These are phyloP conservation scores for Ametastegia equiseti DNA, from an alignment of 2,888 invertebrate species.

Conservation along the genomic window DNA sequence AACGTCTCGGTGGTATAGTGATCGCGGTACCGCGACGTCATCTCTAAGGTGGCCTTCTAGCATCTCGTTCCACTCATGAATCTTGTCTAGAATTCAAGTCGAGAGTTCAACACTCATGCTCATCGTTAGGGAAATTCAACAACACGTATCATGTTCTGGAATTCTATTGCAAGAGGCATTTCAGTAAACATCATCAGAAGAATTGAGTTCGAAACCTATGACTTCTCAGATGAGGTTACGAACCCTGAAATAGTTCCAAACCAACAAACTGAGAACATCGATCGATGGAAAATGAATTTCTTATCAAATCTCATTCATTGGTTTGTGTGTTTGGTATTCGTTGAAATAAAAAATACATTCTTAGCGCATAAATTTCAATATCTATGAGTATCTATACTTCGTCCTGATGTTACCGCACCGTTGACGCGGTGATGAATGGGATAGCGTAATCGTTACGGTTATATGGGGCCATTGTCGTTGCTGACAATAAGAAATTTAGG, in stretches of 20 bases:
- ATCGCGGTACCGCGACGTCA: constrained; percentile 58
- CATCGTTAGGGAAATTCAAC: too few relatives aligned
- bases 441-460: background rate
- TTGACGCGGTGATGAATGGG: background rate
- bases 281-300: background rate
- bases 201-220: background rate
- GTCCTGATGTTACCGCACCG: background rate
- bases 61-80: constrained; percentile 28
- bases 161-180: background rate
- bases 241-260: too few relatives aligned
- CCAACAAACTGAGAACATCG: background rate
- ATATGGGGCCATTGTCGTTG: background rate
- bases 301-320: background rate
- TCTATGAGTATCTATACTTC: background rate
- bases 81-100: background rate
- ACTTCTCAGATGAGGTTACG: background rate
- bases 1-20: constrained; percentile 61
- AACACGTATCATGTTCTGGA: background rate
- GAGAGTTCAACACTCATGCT: background rate
- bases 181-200: background rate
- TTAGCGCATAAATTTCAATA: background rate
- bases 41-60: constrained; percentile 43
- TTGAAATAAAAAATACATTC: background rate
- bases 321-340: background rate
- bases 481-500: background rate